Conservation (phyloP, 2,888 invertebrate genomes). For the Tachina grossa region DNA sequence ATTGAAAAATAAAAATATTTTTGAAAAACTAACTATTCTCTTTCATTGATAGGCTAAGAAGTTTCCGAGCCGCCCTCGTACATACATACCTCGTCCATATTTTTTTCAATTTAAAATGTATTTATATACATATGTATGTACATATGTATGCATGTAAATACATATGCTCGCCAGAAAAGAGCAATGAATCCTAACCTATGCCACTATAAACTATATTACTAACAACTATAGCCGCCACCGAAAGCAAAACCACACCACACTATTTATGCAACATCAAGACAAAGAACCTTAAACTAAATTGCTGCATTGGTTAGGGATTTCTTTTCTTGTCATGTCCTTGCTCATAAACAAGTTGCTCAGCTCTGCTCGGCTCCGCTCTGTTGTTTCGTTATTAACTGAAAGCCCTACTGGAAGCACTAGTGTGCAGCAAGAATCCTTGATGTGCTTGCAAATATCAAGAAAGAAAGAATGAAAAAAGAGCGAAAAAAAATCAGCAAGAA, state of each 20-base stretch:
- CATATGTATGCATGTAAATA: neutral
- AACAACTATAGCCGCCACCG: constrained; percentile 31
- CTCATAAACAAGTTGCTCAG: neutral
- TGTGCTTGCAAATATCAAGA: constrained; percentile 6
- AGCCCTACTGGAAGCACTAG: constrained; percentile 2
- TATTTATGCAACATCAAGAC: constrained; percentile 63
- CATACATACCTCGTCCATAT: neutral
- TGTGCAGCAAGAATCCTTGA: constrained; percentile 48
- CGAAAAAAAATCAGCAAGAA: constrained; percentile 23
- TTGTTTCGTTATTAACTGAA: constrained; percentile 35
- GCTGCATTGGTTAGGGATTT: constrained; percentile 59
- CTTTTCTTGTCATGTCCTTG: constrained; percentile 27
- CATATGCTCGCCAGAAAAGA: neutral
- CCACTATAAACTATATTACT: constrained; percentile 66
- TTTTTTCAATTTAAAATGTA: neutral
- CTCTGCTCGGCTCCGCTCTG: neutral
- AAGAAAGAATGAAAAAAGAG: neutral
- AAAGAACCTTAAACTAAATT: constrained; percentile 58
- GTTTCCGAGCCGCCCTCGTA: no score
- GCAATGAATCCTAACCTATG: constrained; percentile 68
- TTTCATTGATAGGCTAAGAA: no score
- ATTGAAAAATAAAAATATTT: no score
- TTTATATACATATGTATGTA: neutral
- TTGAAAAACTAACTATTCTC: no score
- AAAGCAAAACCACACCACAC: constrained; percentile 49